A percentile compares a stretch with the other conserved stretches of the same genome.
Evolutionary conservation across 2,888 invertebrate genomes (phyloP).

Genomic region (Willowsia nigromaculata): DNA sequence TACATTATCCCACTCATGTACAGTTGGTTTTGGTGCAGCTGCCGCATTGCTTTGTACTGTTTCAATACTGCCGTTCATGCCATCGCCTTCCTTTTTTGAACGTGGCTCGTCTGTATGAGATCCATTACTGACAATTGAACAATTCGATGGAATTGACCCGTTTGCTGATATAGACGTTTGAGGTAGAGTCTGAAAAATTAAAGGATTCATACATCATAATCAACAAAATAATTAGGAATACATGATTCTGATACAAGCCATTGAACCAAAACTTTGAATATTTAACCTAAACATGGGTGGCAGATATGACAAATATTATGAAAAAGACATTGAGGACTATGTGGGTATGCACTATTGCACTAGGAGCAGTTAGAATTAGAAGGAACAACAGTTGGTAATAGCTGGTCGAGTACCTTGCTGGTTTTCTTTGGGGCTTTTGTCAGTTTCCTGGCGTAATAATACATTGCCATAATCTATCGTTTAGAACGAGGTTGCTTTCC

Average conservation of each 20-base stretch:
- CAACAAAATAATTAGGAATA: too few relatives aligned
- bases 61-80: conserved; percentile 43
- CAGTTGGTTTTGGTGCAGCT: conserved; percentile 39
- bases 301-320: too few relatives aligned
- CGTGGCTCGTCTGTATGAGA: conserved; percentile 63
- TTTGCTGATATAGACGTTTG: conserved; percentile 75
- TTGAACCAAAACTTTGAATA: too few relatives aligned
- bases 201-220: not conserved
- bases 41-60: conserved; percentile 41
- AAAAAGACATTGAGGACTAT: too few relatives aligned
- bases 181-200: conserved; percentile 73
- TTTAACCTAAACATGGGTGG: too few relatives aligned
- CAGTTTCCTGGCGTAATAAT: conserved; percentile 73
- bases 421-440: conserved; percentile 69
- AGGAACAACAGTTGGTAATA: too few relatives aligned
- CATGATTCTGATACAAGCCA: too few relatives aligned
- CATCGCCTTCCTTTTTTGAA: conserved; percentile 38
- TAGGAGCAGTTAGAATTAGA: too few relatives aligned
- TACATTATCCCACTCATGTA: conserved; percentile 76
- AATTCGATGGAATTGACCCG: conserved; percentile 73
- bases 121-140: conserved; percentile 66
- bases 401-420: conserved; percentile 55
- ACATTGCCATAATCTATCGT: too few relatives aligned
- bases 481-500: too few relatives aligned
- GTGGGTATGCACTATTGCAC: too few relatives aligned